These are phyloP conservation scores for Brenthis hecate DNA, from an alignment of 2,888 invertebrate species.

Conservation along the genomic window DNA sequence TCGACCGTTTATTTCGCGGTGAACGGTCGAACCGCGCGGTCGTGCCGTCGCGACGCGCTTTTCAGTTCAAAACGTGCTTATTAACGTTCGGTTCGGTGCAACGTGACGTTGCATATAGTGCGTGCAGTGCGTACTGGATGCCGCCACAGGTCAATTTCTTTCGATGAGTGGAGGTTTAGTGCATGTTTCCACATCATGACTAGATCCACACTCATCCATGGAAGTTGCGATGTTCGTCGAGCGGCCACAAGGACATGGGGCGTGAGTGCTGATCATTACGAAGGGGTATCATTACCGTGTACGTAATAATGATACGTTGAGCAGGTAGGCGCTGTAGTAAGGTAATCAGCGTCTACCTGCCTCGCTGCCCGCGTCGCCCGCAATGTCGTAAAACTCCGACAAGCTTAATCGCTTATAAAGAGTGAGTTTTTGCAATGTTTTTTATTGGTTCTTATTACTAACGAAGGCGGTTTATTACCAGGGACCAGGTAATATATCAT, in stretches of 20 bases:
- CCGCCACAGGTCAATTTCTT: conserved; percentile 78
- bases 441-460: conserved; percentile 35
- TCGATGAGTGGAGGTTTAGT: conserved; percentile 90
- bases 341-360: conserved; percentile 69
- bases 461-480: conserved; percentile 31
- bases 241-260: conserved; percentile 51
- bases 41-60: conserved; percentile 53
- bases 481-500: conserved; percentile 30
- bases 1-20: conserved; percentile 81
- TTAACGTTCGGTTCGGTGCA: conserved; percentile 68
- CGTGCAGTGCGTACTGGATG: conserved; percentile 71
- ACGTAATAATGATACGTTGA: conserved; percentile 73
- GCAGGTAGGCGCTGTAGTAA: conserved; percentile 64
- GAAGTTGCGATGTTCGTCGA: conserved; percentile 82
- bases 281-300: conserved; percentile 66
- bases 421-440: conserved; percentile 63
- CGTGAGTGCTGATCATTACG: conserved; percentile 59
- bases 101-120: conserved; percentile 76
- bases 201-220: conserved; percentile 92
- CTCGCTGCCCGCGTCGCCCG: conserved; percentile 54
- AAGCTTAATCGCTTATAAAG: conserved; percentile 60
- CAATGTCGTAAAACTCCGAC: conserved; percentile 69
- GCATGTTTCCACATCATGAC: conserved; percentile 87
- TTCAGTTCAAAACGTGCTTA: conserved; percentile 74
- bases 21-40: conserved; percentile 68